These are phyloP conservation scores for Belgica antarctica DNA, from an alignment of 2,888 invertebrate genomes.

Conservation along the genomic window DNA sequence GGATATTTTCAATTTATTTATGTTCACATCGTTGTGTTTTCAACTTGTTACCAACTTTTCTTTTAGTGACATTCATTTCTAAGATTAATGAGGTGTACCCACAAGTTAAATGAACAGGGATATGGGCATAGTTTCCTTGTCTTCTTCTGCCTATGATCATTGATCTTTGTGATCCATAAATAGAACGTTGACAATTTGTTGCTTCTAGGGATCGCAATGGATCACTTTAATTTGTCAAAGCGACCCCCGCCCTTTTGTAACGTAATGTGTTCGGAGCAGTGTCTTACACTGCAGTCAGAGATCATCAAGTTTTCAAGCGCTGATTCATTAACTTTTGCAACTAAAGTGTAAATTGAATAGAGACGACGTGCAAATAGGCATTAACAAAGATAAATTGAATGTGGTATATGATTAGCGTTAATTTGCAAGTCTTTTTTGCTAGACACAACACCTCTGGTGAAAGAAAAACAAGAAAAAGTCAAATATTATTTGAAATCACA, in stretches of 20 bases:
- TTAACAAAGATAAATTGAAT: slow-evolving; percentile 35
- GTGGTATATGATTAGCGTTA: slow-evolving; percentile 38
- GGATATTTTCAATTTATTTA: background rate
- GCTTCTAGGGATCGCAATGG: background rate
- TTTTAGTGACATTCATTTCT: slow-evolving; percentile 12
- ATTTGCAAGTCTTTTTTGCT: slow-evolving; percentile 21
- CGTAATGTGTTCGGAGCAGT: too few relatives aligned
- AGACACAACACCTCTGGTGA: background rate
- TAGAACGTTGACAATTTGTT: slow-evolving; percentile 18
- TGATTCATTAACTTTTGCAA: slow-evolving; percentile 40
- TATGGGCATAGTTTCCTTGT: background rate
- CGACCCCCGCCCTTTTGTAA: too few relatives aligned
- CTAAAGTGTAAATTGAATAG: slow-evolving; percentile 41
- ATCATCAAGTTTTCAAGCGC: slow-evolving; percentile 38
- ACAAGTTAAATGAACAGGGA: slow-evolving; percentile 20
- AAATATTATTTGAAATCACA: too few relatives aligned
- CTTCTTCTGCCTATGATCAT: slow-evolving; percentile 2
- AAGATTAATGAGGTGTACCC: slow-evolving; percentile 44
- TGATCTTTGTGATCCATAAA: slow-evolving; percentile 25
- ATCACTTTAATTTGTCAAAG: slow-evolving; percentile 10
- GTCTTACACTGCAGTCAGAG: slow-evolving; percentile 8
- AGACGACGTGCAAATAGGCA: slow-evolving; percentile 15
- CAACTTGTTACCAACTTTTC: slow-evolving; percentile 35
- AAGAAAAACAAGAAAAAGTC: too few relatives aligned
- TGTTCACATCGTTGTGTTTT: slow-evolving; percentile 3